These are phyloP conservation scores for Emys orbicularis DNA, from an alignment of 2,797 vertebrate genomes.

Conservation along the genomic window DNA sequence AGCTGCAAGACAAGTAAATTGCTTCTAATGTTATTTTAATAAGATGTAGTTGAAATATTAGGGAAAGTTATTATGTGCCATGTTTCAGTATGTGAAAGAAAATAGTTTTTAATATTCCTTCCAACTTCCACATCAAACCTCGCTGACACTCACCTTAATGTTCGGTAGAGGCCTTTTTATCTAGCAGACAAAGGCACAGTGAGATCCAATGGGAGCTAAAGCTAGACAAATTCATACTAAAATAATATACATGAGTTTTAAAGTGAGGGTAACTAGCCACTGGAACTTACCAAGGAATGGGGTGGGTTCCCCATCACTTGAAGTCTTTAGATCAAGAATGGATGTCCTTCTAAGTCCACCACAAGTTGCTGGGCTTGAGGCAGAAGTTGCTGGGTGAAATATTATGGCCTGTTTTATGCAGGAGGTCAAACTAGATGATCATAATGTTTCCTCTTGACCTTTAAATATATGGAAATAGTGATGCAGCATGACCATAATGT, in stretches of 20 bases:
- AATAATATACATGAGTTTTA: not conserved
- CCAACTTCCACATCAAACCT: not conserved
- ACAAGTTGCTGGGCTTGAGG: not conserved
- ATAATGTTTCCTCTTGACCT: not conserved
- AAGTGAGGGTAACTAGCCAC: not conserved
- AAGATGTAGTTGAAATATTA: not conserved
- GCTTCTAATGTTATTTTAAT: not conserved
- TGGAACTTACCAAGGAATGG: not conserved
- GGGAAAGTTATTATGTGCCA: not conserved
- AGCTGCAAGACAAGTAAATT: not conserved
- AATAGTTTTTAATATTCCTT: not conserved
- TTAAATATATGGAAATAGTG: constrained; percentile 19
- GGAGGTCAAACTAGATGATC: not conserved
- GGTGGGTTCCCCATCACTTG: not conserved
- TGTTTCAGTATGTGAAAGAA: rapidly evolving
- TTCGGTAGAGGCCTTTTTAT: not conserved
- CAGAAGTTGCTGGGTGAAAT: not conserved
- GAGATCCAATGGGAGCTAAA: not conserved
- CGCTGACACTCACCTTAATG: rapidly evolving
- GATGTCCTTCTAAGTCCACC: not conserved
- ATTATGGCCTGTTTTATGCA: not conserved
- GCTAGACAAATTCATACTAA: not conserved
- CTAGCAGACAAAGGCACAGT: not conserved
- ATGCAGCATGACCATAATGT: not conserved
- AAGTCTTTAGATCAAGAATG: not conserved